Base-by-base conservation (phyloP, 2,113 vertebrate species). In the Mormyrus lacerda region DNA sequence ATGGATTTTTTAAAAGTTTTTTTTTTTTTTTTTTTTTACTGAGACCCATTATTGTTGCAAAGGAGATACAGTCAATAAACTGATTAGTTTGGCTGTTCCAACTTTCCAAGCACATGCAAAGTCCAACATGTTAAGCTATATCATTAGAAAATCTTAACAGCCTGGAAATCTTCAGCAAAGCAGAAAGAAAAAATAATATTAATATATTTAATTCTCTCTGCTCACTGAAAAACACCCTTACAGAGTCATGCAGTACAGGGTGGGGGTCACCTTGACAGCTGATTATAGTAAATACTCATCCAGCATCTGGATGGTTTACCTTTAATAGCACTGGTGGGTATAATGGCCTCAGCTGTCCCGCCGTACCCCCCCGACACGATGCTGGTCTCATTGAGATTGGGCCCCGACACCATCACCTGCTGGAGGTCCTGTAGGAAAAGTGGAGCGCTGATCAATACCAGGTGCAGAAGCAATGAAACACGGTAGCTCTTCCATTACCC, bases 321-420 rank as follows among this genome's bases (percentile, higher is more conserved):
- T 97, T 97, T 97, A 91, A 97, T 95, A 50, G 96, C 92, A 87
- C 95, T 92, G 24, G 97, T 97, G 89, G 98, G 95, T 91, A 98
- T 97, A 91, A 99, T 97, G 61, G 97, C 98, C 90, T 99, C 98
- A 0, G 96, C 95, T 0, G 97, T 97, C 92, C 98, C 98, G 55
- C 98, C 98, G 0, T 99, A 99, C 90, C 98, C 98, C 0, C 98
- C 98, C 0, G 98, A 99, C 10, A 99, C 98, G 0, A 99, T 98
- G 95, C 96, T 99, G 85, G 98, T 99, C 94, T 99, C 98, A 0
- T 99, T 99, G 61, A 99, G 97, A 93, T 99, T 98, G 87, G 98
- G 98, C 55, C 98, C 98, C 0, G 98, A 99, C 51, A 98, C 98
- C 98, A 99, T 99, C 93, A 99, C 97, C 94, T 99, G 98, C 95